phyloP scores from a whole-genome alignment of 2,888 invertebrate genomes.

The Epistrophella euchroma region DNA sequence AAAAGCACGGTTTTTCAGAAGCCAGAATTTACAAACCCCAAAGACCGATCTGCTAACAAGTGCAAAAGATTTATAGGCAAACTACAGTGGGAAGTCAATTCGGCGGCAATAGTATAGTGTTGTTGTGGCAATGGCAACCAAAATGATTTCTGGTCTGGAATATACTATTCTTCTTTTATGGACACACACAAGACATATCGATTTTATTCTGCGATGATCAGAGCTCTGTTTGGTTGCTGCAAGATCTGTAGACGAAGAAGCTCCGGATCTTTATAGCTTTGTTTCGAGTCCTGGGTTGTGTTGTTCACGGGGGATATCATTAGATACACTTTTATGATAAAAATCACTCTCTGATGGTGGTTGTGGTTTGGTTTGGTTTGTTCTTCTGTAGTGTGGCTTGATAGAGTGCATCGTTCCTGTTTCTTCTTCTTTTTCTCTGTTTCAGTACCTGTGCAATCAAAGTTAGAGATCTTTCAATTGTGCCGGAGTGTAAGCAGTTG shows the following conservation, averaged over 20 bases:
- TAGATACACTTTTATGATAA: constrained; percentile 74
- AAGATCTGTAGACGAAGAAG: constrained; percentile 61
- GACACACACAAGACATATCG: constrained; percentile 29
- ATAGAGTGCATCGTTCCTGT: constrained; percentile 25
- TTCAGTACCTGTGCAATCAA: constrained; percentile 47
- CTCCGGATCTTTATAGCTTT: constrained; percentile 43
- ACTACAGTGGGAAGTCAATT: constrained; percentile 68
- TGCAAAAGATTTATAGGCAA: constrained; percentile 74
- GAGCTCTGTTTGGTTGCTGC: constrained; percentile 23
- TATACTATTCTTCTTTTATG: constrained; percentile 55
- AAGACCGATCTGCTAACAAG: constrained; percentile 67
- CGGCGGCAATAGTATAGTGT: constrained; percentile 18
- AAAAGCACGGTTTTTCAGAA: not conserved
- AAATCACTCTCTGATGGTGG: constrained; percentile 58
- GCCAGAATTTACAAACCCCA: constrained; percentile 30
- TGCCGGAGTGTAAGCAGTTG: constrained; percentile 38
- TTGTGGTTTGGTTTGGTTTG: constrained; percentile 8
- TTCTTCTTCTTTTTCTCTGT: constrained; percentile 38
- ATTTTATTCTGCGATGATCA: constrained; percentile 53
- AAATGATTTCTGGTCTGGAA: constrained; percentile 58
- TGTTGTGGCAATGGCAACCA: constrained; percentile 46
- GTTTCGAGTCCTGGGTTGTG: constrained; percentile 56
- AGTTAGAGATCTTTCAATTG: constrained; percentile 74
- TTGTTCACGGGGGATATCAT: constrained; percentile 71
- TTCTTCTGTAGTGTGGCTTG: not conserved